A percentile compares a stretch with the other conserved stretches of the same genome.
phyloP scores from a whole-genome alignment of 2,797 vertebrate species.

The Australoheros facetus region DNA sequence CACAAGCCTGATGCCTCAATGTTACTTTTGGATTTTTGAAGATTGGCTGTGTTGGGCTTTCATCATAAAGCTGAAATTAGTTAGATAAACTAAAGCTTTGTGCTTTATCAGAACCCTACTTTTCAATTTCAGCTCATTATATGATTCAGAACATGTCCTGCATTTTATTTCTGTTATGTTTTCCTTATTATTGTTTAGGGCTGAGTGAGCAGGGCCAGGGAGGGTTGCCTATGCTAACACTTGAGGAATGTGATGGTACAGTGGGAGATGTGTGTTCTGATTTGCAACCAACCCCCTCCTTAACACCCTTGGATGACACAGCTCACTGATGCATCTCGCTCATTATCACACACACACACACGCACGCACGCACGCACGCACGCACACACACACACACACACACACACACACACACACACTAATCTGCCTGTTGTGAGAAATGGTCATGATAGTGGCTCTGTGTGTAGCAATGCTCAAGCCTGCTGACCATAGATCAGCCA shows the following conservation, averaged over 20 bases:
- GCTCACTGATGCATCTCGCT: constrained; percentile 90
- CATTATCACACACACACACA: constrained; percentile 92
- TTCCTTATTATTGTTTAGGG: constrained; percentile 31
- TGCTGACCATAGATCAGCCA: background rate
- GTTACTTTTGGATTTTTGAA: background rate
- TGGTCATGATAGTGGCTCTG: constrained; percentile 47
- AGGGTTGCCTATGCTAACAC: constrained; percentile 28
- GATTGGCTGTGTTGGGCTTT: background rate
- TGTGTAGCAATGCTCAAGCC: background rate
- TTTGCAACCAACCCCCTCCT: constrained; percentile 60
- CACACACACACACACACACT: constrained; percentile 46
- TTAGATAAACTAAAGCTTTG: background rate
- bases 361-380: too few species aligned
- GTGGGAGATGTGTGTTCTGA: constrained; percentile 39
- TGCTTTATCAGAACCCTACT: background rate
- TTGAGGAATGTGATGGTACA: constrained; percentile 69
- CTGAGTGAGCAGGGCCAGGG: constrained; percentile 9
- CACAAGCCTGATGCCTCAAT: background rate
- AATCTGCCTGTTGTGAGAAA: constrained; percentile 88
- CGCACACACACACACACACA: constrained; percentile 83
- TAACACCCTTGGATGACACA: constrained; percentile 86
- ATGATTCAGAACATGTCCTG: constrained; percentile 18
- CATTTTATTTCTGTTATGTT: constrained; percentile 20
- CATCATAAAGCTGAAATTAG: background rate
- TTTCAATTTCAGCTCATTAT: background rate